Conservation (phyloP, 2,113 vertebrate genomes). For the Haliaeetus leucogaster region DNA sequence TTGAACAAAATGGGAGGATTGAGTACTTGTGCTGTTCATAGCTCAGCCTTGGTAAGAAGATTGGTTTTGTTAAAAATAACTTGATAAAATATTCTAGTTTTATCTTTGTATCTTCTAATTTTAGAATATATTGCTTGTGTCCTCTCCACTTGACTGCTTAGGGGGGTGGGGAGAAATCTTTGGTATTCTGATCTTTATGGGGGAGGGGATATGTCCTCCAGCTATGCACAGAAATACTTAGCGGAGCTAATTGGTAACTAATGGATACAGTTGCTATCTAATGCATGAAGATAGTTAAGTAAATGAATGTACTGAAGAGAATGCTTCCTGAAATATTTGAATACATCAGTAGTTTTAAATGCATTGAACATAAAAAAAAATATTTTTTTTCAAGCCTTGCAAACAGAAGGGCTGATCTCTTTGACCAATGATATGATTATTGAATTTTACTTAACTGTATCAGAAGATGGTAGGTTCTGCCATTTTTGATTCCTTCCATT, state of each 20-base stretch:
- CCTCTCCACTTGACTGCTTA: not conserved
- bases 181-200: not conserved
- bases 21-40: not conserved
- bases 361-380: not conserved
- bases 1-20: not conserved
- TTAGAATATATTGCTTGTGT: not conserved
- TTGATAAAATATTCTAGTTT: not conserved
- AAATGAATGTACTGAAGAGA: not conserved
- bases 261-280: not conserved
- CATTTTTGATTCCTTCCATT: not conserved
- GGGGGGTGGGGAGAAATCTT: not conserved
- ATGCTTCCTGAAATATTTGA: not conserved
- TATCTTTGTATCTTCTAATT: not conserved
- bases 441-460: not conserved
- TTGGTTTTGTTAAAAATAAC: not conserved
- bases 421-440: not conserved
- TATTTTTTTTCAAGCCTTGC: not conserved
- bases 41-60: not conserved
- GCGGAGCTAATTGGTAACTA: not conserved
- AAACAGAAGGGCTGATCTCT: not conserved
- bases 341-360: not conserved
- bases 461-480: not conserved
- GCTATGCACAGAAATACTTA: not conserved
- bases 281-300: not conserved
- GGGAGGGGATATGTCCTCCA: not conserved